Conservation (phyloP, 2,113 vertebrate species). For the Australoheros scitulus region DNA sequence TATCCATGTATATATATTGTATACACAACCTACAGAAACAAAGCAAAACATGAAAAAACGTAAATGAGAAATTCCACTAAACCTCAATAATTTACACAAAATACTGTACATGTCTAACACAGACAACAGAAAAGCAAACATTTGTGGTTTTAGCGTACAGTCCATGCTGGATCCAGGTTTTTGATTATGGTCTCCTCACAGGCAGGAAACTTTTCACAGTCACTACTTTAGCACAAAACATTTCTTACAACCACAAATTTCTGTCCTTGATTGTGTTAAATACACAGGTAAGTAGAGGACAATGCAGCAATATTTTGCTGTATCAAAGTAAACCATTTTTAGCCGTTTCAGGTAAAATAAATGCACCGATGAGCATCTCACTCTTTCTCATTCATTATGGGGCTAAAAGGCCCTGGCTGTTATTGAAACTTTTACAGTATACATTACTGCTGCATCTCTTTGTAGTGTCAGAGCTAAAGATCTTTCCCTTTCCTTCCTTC, state of each 20-base stretch:
- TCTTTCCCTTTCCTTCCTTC: background rate
- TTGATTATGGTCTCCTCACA: background rate
- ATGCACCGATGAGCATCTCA: background rate
- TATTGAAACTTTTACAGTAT: slow-evolving; percentile 21
- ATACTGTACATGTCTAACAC: background rate
- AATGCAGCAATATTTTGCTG: background rate
- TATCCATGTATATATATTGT: background rate
- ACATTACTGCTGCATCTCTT: slow-evolving; percentile 39
- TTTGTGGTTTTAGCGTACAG: background rate
- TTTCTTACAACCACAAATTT: background rate
- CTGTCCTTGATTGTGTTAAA: background rate
- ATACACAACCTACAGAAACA: background rate
- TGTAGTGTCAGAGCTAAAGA: slow-evolving; percentile 45
- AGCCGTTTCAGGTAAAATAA: background rate
- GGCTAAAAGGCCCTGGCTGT: background rate
- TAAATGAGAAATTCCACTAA: no score
- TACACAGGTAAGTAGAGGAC: background rate
- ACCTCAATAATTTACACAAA: background rate
- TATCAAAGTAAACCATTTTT: slow-evolving; percentile 4
- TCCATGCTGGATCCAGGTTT: background rate
- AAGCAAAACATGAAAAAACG: no score
- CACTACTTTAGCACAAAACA: background rate
- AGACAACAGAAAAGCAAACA: background rate
- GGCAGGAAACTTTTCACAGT: background rate
- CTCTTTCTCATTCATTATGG: background rate